Evolutionary conservation across 2,797 vertebrate species (phyloP), one percentile per base, ranked within the genome.

Genomic region (Amblyopsis hoosieri): DNA sequence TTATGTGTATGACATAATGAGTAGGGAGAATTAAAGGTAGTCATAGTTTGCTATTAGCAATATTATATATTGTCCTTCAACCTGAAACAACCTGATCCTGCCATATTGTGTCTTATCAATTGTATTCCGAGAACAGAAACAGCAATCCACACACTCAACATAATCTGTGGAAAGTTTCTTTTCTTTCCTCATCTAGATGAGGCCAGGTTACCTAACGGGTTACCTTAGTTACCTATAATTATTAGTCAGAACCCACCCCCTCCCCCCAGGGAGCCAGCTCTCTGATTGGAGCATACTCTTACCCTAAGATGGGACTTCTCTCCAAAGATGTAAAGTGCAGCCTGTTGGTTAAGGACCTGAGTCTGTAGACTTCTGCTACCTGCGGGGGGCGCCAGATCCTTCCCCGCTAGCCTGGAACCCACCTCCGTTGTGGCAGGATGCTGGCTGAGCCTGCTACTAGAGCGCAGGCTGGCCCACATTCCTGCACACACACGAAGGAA

Each of bases 261-360:
- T 19, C 23, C 51, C 19, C 51, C 12, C 11, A 19, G 3, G 9
- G 12, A 7, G 17, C 12, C 52, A 19, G 29, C 6, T 53, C 29
- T 31, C 53, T 54, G 37, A 42, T 42, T 42, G 37, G 37, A 42
- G 37, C 37, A 42, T 45, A 3, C 47, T 45, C 87, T 76, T 93
- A 99, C 98, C 95, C 94, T 93, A 73, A 99, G 90, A 79, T 99
- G 97, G n/a, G 97, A 97, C 87, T 99, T 99, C 88, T 99, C 97
- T 66, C 97, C 97, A 58, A 99, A 97, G 87, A 99, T 91, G 70
- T 99, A 99, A 62, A 99, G 91, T 14, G 96, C 93, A 8, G 97
- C 95, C 88, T 97, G 96, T 50, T 94, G 95, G 75, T 96, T 98
- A 66, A 94, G 87, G 58, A 99, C 94, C 76, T 95, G 95, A 63